A percentile compares a stretch with the other conserved stretches of the same genome.
phyloP scores from a whole-genome alignment of 2,797 vertebrate genomes.

The Acrocephalus scirpaceus region DNA sequence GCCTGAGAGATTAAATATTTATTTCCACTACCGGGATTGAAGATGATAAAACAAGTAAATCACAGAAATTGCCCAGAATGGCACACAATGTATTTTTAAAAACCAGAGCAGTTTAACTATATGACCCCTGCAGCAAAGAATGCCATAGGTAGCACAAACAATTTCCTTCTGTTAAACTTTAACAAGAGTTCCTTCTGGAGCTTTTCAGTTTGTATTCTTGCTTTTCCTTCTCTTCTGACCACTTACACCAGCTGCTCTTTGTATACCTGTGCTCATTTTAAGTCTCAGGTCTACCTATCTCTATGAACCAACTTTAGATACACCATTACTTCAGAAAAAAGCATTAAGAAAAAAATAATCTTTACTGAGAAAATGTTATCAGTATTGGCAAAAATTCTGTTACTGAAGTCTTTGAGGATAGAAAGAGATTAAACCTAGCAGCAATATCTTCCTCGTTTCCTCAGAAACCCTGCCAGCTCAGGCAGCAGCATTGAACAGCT shows the following conservation, averaged over 20 bases:
- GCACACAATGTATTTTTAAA: neutral
- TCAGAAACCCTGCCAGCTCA: neutral
- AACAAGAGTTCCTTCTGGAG: neutral
- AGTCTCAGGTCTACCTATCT: neutral
- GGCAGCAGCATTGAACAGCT: neutral
- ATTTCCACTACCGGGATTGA: neutral
- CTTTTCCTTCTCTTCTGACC: neutral
- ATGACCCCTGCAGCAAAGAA: neutral
- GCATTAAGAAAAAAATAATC: neutral
- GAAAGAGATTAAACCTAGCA: neutral
- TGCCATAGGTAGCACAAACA: neutral
- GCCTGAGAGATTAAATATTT: neutral
- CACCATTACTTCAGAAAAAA: neutral
- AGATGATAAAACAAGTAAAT: neutral
- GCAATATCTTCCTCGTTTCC: neutral
- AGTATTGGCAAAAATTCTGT: neutral
- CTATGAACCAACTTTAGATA: neutral
- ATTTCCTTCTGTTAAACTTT: conserved; percentile 3
- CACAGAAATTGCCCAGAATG: neutral
- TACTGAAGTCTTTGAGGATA: neutral
- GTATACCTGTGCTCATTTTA: neutral
- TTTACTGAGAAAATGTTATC: neutral
- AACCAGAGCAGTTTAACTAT: neutral
- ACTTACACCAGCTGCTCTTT: neutral
- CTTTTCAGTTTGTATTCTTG: neutral